phyloP scores from a whole-genome alignment of 2,113 vertebrate species.

The Atrichornis clamosus region DNA sequence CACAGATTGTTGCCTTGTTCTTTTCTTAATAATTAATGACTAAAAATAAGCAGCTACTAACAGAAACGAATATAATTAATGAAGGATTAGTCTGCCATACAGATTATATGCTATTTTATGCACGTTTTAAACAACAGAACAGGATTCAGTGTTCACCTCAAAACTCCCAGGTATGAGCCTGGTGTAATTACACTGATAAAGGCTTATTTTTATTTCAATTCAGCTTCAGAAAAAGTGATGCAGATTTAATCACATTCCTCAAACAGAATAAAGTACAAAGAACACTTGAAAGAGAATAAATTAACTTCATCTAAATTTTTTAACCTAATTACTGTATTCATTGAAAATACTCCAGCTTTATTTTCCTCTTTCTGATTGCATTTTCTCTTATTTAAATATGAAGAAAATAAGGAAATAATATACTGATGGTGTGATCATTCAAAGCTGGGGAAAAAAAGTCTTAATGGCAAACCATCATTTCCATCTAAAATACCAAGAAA shows the following conservation, averaged over 20 bases:
- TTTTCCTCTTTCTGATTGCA: not conserved
- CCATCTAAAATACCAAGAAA: not conserved
- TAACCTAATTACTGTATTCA: conserved; percentile 49
- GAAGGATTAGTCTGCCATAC: conserved; percentile 6
- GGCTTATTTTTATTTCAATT: conserved; percentile 59
- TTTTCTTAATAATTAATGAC: not conserved
- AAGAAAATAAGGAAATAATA: not conserved
- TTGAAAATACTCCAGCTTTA: not conserved
- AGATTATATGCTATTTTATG: not conserved
- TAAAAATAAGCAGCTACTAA: conserved; percentile 3
- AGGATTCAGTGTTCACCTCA: not conserved
- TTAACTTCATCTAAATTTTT: conserved; percentile 48
- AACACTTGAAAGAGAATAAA: conserved; percentile 57
- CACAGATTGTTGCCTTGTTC: not conserved
- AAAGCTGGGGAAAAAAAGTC: not conserved
- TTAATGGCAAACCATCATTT: not conserved
- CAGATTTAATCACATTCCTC: conserved; percentile 65
- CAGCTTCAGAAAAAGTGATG: conserved; percentile 37
- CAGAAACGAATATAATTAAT: conserved; percentile 30
- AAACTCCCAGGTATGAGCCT: conserved; percentile 5
- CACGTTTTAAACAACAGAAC: not conserved
- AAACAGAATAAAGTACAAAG: conserved; percentile 51
- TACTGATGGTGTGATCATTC: not conserved
- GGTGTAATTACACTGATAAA: conserved; percentile 71
- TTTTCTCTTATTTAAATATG: not conserved